A percentile compares a stretch with the other conserved stretches of the same genome.
phyloP scores from a whole-genome alignment of 2,888 invertebrate species.

The Cantharis nigra region DNA sequence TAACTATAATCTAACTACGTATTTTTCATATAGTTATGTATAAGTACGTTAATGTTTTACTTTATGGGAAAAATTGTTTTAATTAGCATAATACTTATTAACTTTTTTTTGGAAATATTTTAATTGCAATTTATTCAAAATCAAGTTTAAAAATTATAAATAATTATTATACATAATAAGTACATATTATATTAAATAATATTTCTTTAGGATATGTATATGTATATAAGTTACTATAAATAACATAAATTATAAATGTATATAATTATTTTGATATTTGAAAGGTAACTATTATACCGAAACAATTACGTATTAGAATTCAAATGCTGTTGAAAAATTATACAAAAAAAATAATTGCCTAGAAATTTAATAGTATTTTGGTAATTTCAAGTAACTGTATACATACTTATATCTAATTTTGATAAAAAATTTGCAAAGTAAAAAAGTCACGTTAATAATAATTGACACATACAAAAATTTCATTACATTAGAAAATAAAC shows the following conservation, averaged over 20 bases:
- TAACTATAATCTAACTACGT: too few relatives aligned
- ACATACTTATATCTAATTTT: conserved; percentile 2
- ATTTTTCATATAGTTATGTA: too few relatives aligned
- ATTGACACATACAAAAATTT: neutral
- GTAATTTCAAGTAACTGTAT: neutral
- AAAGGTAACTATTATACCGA: conserved; percentile 3
- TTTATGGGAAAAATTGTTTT: neutral
- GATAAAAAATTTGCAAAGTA: neutral
- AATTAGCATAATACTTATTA: neutral
- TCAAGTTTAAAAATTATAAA: neutral
- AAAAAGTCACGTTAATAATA: neutral
- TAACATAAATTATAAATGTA: neutral
- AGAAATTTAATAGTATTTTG: conserved; percentile 5
- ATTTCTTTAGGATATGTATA: neutral
- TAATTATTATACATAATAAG: neutral
- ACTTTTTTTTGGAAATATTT: neutral
- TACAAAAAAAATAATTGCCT: neutral
- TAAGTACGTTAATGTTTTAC: too few relatives aligned
- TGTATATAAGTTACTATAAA: neutral
- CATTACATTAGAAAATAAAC: neutral
- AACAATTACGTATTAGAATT: conserved; percentile 1
- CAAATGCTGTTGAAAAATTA: conserved; percentile 2
- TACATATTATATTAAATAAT: neutral
- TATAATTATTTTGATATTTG: conserved; percentile 4
- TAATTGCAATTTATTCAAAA: neutral